phyloP scores from a whole-genome alignment of 1,140 invertebrate genomes.

The Diploscapter pachys region DNA sequence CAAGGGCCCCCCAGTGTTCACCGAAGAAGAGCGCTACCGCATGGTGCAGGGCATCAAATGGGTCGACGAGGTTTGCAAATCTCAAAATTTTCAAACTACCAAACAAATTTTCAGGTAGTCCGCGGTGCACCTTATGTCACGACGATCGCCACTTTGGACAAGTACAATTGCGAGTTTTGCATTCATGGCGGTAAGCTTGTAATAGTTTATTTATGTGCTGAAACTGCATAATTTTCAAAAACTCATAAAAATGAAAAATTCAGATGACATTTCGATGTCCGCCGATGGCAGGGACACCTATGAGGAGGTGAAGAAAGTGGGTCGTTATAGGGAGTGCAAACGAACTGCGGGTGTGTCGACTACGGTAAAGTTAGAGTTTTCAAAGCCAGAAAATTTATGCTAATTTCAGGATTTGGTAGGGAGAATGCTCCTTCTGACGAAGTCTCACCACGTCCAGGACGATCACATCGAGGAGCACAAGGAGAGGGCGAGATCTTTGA shows the following conservation, averaged over 20 bases:
- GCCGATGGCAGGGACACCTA: slow-evolving; percentile 92
- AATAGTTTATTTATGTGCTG: slow-evolving; percentile 73
- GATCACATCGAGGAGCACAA: slow-evolving; percentile 59
- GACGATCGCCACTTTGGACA: slow-evolving; percentile 68
- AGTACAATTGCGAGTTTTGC: slow-evolving; percentile 96
- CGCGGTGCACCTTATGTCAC: slow-evolving; percentile 85
- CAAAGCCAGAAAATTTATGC: not conserved
- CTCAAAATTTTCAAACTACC: not conserved
- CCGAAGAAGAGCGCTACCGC: slow-evolving; percentile 87
- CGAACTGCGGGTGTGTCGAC: slow-evolving; percentile 85
- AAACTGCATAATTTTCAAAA: slow-evolving; percentile 76
- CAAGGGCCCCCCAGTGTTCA: slow-evolving; percentile 93
- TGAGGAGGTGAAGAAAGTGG: slow-evolving; percentile 69
- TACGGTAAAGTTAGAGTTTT: slow-evolving; percentile 65
- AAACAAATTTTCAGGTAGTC: slow-evolving; percentile 68
- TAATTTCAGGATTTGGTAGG: slow-evolving; percentile 69
- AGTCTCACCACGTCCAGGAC: slow-evolving; percentile 79
- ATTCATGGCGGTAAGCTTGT: slow-evolving; percentile 80
- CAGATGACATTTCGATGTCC: slow-evolving; percentile 93
- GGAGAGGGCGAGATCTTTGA: slow-evolving; percentile 51
- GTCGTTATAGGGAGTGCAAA: slow-evolving; percentile 73
- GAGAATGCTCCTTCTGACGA: slow-evolving; percentile 87
- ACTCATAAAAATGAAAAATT: not conserved
- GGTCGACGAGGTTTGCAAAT: slow-evolving; percentile 77
- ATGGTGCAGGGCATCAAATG: slow-evolving; percentile 93